phyloP scores from a whole-genome alignment of 2,797 vertebrate species.

The Pipistrellus pygmaeus region DNA sequence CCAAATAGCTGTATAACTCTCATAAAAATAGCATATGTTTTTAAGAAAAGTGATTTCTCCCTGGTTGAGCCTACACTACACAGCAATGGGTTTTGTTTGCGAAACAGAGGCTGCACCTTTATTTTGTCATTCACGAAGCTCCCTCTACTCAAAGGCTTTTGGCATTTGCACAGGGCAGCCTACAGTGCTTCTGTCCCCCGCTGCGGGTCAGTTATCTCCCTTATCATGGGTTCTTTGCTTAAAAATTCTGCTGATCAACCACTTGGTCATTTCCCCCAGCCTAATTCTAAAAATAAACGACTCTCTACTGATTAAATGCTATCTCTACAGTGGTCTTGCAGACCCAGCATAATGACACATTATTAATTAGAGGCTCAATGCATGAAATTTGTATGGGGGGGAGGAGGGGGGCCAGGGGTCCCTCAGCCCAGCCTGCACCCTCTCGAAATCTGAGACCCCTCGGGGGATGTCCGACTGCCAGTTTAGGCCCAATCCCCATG shows the following conservation, averaged over 20 bases:
- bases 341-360: not conserved
- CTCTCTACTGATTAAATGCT: slow-evolving; percentile 18
- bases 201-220: not conserved
- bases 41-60: not conserved
- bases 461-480: too few relatives aligned
- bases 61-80: not conserved
- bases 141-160: not conserved
- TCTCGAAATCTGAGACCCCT: too few relatives aligned
- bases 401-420: too few relatives aligned
- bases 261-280: not conserved
- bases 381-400: too few relatives aligned
- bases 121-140: not conserved
- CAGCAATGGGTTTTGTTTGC: not conserved
- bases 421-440: too few relatives aligned
- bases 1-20: not conserved
- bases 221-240: not conserved
- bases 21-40: slow-evolving; percentile 26
- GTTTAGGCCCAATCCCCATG: too few relatives aligned
- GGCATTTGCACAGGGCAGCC: not conserved
- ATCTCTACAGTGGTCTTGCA: not conserved
- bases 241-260: slow-evolving; percentile 37
- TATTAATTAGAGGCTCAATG: not conserved
- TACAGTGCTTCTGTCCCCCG: not conserved
- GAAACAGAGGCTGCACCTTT: not conserved
- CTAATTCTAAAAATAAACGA: slow-evolving; percentile 64